Percentiles rank a stretch among this genome's conserved stretches.
Evolutionary conservation across 2,797 vertebrate genomes (phyloP).

Genomic region (Sardinella longiceps): DNA sequence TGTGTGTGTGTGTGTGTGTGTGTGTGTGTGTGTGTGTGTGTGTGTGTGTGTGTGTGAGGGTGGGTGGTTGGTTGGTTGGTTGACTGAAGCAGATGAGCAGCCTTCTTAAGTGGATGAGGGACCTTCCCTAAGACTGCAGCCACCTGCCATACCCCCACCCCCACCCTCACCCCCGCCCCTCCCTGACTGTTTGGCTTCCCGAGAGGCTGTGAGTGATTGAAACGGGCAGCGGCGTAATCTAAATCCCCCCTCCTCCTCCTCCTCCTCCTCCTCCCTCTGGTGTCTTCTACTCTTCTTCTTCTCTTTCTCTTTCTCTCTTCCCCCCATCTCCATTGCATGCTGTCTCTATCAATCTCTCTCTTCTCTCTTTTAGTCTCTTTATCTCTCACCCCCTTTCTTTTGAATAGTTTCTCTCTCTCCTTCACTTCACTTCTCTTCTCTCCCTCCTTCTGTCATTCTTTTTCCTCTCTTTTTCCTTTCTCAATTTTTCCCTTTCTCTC

Average conservation of each 20-base stretch:
- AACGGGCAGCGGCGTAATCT: background rate
- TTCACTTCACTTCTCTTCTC: background rate
- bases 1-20: background rate
- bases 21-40: background rate
- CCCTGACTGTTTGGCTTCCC: background rate
- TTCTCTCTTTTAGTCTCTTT: background rate
- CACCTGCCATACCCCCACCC: conserved; percentile 42
- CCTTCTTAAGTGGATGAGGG: conserved; percentile 43
- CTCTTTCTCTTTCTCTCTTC: background rate
- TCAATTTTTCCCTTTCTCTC: background rate
- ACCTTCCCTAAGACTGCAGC: conserved; percentile 29
- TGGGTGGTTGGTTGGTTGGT: background rate
- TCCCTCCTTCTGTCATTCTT: conserved; percentile 22
- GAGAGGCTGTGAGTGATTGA: background rate
- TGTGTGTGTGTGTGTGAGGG: background rate
- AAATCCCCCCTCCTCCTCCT: conserved; percentile 41
- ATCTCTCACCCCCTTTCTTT: background rate
- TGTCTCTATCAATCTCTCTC: conserved; percentile 5
- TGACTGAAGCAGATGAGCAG: conserved; percentile 31
- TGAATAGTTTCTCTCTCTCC: background rate
- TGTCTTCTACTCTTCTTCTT: background rate
- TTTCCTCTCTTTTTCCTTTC: background rate
- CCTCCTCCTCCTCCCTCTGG: conserved; percentile 24
- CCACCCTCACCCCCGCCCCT: background rate
- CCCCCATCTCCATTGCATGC: background rate